Evolutionary conservation across 2,113 vertebrate species (phyloP).

Genomic region (Origma solitaria): DNA sequence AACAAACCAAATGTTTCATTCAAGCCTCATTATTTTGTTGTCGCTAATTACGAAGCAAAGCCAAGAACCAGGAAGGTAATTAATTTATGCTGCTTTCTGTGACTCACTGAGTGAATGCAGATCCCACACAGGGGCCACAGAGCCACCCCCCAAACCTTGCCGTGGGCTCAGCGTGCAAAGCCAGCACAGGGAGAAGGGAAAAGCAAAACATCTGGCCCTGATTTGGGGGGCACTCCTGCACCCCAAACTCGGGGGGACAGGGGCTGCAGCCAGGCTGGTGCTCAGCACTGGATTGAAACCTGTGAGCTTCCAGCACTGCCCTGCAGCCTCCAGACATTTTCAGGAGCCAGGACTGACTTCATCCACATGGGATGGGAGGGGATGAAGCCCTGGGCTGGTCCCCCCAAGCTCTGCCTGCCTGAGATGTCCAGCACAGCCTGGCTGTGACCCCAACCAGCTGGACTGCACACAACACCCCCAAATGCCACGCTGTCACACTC

Average conservation of each 20-base stretch:
- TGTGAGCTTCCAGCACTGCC: neutral
- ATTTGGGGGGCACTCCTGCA: neutral
- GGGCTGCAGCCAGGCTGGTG: neutral
- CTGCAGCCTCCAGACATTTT: neutral
- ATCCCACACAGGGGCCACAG: neutral
- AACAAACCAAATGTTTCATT: constrained; percentile 4
- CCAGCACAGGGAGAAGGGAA: neutral
- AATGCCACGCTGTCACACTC: accelerated
- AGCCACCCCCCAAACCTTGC: neutral
- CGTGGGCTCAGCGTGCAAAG: accelerated
- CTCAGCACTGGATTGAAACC: neutral
- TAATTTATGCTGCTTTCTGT: constrained; percentile 1
- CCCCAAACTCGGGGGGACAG: neutral
- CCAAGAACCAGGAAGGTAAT: constrained; percentile 8
- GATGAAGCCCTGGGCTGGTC: neutral
- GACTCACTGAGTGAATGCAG: neutral
- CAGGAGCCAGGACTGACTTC: accelerated
- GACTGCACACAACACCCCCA: accelerated
- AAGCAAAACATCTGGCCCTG: neutral
- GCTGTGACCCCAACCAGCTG: neutral
- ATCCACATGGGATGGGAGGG: accelerated
- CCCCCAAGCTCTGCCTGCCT: neutral
- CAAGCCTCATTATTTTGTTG: constrained; percentile 23
- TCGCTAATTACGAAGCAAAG: neutral
- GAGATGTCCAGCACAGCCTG: neutral